Evolutionary conservation across 2,113 vertebrate species (phyloP).

Genomic region (Anoplopoma fimbria): DNA sequence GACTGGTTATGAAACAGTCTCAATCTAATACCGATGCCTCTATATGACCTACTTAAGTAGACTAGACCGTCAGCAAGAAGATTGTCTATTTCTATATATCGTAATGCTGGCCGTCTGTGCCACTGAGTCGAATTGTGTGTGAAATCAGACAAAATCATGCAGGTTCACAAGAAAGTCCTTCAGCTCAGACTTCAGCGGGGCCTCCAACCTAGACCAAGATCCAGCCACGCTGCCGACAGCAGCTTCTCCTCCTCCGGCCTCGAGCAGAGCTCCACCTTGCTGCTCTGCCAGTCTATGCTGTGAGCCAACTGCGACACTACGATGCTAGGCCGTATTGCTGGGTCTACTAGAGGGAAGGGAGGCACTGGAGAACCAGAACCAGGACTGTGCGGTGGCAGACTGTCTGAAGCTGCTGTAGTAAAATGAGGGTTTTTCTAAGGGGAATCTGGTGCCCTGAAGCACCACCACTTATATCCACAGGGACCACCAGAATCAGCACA

Average conservation of each 20-base stretch:
- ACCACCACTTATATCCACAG: too few species aligned
- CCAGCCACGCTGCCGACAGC: too few species aligned
- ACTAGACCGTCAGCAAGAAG: too few species aligned
- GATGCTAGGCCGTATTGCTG: too few species aligned
- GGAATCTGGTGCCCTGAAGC: background rate
- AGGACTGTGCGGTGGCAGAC: background rate
- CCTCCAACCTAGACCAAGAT: background rate
- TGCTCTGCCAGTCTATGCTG: too few species aligned
- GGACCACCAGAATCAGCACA: background rate
- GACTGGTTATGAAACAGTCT: background rate
- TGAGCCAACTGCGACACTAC: too few species aligned
- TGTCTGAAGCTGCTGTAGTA: background rate
- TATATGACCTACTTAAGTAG: too few species aligned
- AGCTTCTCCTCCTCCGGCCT: too few species aligned
- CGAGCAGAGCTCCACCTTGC: too few species aligned
- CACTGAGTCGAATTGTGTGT: too few species aligned
- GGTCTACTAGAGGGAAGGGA: too few species aligned
- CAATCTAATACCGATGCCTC: too few species aligned
- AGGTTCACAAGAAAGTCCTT: background rate
- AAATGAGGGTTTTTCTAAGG: background rate
- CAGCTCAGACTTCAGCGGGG: background rate
- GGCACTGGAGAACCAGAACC: background rate
- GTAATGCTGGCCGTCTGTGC: background rate
- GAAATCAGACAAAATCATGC: background rate
- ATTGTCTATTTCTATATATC: background rate